Evolutionary conservation across 2,888 invertebrate genomes (phyloP).

Genomic region (Isotomurus palustris): DNA sequence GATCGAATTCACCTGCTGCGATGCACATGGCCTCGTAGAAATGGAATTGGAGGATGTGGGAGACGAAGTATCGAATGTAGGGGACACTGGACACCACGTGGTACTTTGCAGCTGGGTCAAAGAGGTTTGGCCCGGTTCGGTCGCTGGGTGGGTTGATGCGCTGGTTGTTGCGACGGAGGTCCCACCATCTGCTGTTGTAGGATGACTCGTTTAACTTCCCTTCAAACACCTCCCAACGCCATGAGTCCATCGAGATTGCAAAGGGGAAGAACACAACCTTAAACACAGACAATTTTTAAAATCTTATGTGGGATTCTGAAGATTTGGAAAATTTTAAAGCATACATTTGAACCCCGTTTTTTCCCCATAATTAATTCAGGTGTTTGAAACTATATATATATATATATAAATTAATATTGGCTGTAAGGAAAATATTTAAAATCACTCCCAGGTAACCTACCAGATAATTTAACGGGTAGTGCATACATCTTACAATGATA

Average conservation of each 20-base stretch:
- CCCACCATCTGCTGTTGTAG: conserved; percentile 49
- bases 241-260: conserved; percentile 49
- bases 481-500: no score
- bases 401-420: no score
- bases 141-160: conserved; percentile 43
- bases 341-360: no score
- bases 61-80: conserved; percentile 39
- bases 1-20: conserved; percentile 50
- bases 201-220: conserved; percentile 43
- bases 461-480: no score
- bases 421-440: no score
- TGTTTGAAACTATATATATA: no score
- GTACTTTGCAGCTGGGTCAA: conserved; percentile 51
- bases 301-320: neutral
- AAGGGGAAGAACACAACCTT: conserved; percentile 49
- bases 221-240: conserved; percentile 49
- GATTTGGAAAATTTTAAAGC: neutral
- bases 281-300: neutral
- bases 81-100: conserved; percentile 49
- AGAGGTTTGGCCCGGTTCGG: conserved; percentile 42
- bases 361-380: no score
- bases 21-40: conserved; percentile 53
- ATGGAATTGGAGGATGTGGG: conserved; percentile 52
- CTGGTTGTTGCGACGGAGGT: conserved; percentile 44
- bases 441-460: no score